phyloP scores from a whole-genome alignment of 2,797 vertebrate genomes.

The Amniataba percoides region DNA sequence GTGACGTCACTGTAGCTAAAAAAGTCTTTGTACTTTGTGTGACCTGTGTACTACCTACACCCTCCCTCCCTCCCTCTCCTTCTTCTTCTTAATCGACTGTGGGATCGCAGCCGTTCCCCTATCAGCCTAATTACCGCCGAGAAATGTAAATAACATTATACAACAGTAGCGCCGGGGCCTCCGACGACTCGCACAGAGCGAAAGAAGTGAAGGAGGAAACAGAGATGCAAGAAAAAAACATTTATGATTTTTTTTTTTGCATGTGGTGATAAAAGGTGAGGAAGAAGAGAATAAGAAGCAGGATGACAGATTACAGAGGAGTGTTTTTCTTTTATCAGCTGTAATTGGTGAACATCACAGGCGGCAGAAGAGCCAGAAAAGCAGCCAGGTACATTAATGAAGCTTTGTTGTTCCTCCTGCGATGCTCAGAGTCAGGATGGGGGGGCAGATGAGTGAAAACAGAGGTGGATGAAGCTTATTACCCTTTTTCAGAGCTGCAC shows the following conservation, averaged over 20 bases:
- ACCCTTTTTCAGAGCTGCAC: no score
- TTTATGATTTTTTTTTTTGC: background rate
- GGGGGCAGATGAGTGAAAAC: slow-evolving; percentile 2
- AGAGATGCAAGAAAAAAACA: background rate
- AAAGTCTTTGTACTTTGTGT: slow-evolving; percentile 46
- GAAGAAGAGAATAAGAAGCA: slow-evolving; percentile 10
- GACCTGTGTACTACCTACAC: slow-evolving; percentile 52
- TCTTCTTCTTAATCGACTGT: slow-evolving; percentile 86
- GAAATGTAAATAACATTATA: slow-evolving; percentile 91
- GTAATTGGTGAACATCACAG: slow-evolving; percentile 68
- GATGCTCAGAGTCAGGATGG: background rate
- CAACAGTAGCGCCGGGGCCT: slow-evolving; percentile 83
- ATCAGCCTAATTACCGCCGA: slow-evolving; percentile 89
- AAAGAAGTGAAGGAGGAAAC: background rate
- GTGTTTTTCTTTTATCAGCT: slow-evolving; percentile 52
- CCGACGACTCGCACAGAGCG: slow-evolving; percentile 67
- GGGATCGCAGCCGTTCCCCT: slow-evolving; percentile 90
- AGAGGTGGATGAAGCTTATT: background rate
- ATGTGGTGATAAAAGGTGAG: background rate
- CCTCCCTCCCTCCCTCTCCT: slow-evolving; percentile 68
- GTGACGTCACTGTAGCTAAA: slow-evolving; percentile 14
- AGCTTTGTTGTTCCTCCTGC: slow-evolving; percentile 66
- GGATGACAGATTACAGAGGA: background rate
- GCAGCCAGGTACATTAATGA: slow-evolving; percentile 58
- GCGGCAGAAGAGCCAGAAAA: slow-evolving; percentile 41